These are phyloP conservation scores for Petromus typicus DNA, from an alignment of 2,113 vertebrate genomes.

Conservation along the genomic window DNA sequence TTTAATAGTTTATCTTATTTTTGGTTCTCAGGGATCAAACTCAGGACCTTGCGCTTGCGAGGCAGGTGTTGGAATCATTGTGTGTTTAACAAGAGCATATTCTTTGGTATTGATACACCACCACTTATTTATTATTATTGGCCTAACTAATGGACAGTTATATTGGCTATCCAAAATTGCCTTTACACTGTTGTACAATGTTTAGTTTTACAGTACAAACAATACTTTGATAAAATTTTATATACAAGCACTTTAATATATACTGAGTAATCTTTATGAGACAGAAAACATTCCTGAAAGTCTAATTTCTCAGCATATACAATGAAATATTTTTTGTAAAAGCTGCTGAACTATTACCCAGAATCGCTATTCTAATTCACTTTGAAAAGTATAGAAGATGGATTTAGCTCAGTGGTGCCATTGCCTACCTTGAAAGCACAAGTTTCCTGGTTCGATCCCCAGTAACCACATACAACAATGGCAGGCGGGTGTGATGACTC, in stretches of 20 bases:
- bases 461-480: too few species aligned
- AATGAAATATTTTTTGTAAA: slow-evolving; percentile 27
- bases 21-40: too few species aligned
- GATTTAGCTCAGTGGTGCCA: too few species aligned
- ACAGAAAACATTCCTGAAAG: slow-evolving; percentile 12
- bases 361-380: slow-evolving; percentile 45
- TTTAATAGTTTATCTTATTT: too few species aligned
- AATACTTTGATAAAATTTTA: background rate
- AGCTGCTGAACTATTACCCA: slow-evolving; percentile 13
- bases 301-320: background rate
- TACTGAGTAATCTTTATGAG: background rate
- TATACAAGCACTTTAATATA: background rate
- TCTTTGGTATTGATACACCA: background rate
- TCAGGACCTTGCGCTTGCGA: too few species aligned
- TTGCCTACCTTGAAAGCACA: too few species aligned
- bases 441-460: too few species aligned
- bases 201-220: slow-evolving; percentile 2
- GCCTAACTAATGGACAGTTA: background rate
- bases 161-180: background rate
- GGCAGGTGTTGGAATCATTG: too few species aligned
- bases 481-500: too few species aligned
- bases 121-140: background rate
- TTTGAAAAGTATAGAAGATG: background rate
- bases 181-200: too few species aligned
- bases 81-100: background rate